Evolutionary conservation across 2,888 invertebrate species (phyloP), one percentile per base, ranked within the genome.

Genomic region (Phengaris arion): DNA sequence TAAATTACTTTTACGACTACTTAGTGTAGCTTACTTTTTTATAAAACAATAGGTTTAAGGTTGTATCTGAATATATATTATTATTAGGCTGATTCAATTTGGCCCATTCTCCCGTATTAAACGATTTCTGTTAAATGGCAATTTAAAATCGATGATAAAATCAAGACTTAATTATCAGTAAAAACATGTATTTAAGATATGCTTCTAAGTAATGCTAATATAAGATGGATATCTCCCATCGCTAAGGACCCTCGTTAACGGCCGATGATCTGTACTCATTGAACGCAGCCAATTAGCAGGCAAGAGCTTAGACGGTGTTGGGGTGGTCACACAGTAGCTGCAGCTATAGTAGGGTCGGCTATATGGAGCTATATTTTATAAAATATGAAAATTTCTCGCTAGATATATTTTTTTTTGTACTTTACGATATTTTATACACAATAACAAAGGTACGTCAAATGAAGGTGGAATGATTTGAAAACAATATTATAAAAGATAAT

Each of bases 201-300:
- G 64, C 45, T 52, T 59, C 74, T 22, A 10, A 15, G 59, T 68
- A 13, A 51, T 76, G 78, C 81, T 82, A 80, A 81, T 81, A 79
- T 79, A 80, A 81, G 81, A 82, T 83, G 79, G 79, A 80, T 81
- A 82, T 83, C 81, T 78, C 74, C 76, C 77, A 77, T 79, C 83
- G 82, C 82, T 84, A 83, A 85, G 79, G 78, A 79, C 81, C 82
- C 87, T 89, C 90, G 89, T 90, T 90, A 90, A 86, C 79, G 84
- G 80, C 81, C 85, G 88, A 88, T 89, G 89, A 90, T 89, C 89
- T 86, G 85, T 83, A 87, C 90, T 91, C 90, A 88, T 91, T 90
- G 90, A 86, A 85, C 77, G 82, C 81, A 81, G 87, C 90, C 89
- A 90, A 90, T 90, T 91, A 90, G 87, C 82, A 84, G 81, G 82